Base-by-base conservation (phyloP, 2,888 invertebrate species). In the Neoascia interrupta region DNA sequence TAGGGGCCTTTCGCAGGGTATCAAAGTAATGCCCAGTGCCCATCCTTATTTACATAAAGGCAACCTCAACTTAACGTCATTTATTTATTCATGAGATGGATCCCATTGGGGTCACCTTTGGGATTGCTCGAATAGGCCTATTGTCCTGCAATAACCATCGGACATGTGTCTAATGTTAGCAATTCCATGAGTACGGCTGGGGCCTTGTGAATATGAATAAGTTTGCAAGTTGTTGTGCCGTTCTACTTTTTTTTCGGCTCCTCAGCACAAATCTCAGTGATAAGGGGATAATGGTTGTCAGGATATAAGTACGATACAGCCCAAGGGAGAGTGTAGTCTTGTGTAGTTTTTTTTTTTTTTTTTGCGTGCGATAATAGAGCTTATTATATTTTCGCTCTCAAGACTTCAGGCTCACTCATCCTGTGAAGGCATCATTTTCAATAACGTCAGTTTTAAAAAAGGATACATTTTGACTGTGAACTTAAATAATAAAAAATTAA, bases 81-180 rank as follows among this genome's bases (percentile, higher is more conserved):
- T 76, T 76, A 76, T 41, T 76, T 76, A 76, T 76, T 76, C 76
- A 76, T 76, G 72, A 72, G 54, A 72, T 31, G 58, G 54, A 76
- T 76, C 43, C 70, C 51, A 58, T 58, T 76, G 37, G 58, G 64
- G 53, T 60, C 64, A 72, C 70, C 58, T 76, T 72, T 47, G 72
- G 64, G 31, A 60, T 54, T 36, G 58, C 43, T 41, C 11, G 45
- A 49, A 61, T 63, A 39, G 56, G 70, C 37, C 28, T 37, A 34
- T 68, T 74, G 68, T 70, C 54, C 54, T 68, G 31, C 21, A 39
- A 53, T 66, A 31, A 69, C 63, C 45, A 19, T 49, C 34, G 64
- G 72, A 64, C 72, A 72, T 72, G 64, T 58, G 64, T 64, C 60
- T 66, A 47, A 60, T 53, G 54, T 60, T 60, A 66, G 64, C 76